Evolutionary conservation across 2,797 vertebrate species (phyloP), one percentile per base, ranked within the genome.

Genomic region (Microctenopoma lineatum): DNA sequence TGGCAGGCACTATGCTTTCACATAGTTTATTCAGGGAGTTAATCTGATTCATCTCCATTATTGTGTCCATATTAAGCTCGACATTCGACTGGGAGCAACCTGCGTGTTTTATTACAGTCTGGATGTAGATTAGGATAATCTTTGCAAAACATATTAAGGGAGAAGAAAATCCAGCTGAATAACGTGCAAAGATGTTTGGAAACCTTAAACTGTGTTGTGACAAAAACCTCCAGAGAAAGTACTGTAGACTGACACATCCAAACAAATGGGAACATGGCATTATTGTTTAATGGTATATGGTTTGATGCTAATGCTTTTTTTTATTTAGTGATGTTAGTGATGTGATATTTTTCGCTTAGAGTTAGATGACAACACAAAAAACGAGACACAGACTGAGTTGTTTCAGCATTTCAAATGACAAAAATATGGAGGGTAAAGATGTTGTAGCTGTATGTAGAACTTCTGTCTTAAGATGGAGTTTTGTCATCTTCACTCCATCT

Each of bases 11-110:
- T 1, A 0, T 60, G 70, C 59, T 79, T 80, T 62, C 18, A 53
- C 21, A 50, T 59, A 26, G 25, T 69, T 66, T 76, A 41, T 72
- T 75, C 51, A 52, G 65, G 59, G 55, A 77, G 58, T 66, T 46
- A 38, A 36, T 36, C 55, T 61, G 36, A 46, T 59, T 75, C 21
- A 21, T 25, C 56, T 72, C 61, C 26, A 29, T 38, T 39, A 39
- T 51, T 63, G 59, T 51, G 46, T 71, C 61, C 52, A 63, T 60
- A 70, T 70, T 72, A 58, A 75, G 52, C 26, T 71, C 70, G 66
- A 65, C 53, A 57, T 63, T 21, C 15, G 46, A 41, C 58, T 15
- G 38, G 58, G 70, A 66, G 59, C 45, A 14, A 60, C 38, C 15
- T 3, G 32, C 14, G 59, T 13, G 8, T 47, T 70, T 73, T 72